phyloP scores from a whole-genome alignment of 2,888 invertebrate genomes.

The Coleophora deauratella region DNA sequence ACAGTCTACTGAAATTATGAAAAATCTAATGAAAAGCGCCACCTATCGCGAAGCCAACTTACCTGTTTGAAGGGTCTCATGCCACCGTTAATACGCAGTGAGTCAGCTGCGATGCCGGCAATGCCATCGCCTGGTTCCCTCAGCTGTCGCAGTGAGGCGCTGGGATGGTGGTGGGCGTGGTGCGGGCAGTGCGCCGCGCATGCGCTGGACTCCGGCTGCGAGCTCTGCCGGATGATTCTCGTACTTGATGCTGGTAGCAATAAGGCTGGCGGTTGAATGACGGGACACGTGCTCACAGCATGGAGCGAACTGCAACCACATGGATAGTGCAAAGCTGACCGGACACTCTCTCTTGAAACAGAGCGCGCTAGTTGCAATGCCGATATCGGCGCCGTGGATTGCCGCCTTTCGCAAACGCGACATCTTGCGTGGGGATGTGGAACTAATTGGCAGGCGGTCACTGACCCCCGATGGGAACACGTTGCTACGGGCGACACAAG shows the following conservation, averaged over 20 bases:
- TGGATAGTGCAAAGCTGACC: conserved; percentile 80
- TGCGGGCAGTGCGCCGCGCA: conserved; percentile 78
- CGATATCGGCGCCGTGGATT: conserved; percentile 86
- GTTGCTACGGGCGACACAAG: conserved; percentile 73
- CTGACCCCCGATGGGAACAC: conserved; percentile 76
- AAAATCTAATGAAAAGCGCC: conserved; percentile 29
- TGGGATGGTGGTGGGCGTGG: conserved; percentile 81
- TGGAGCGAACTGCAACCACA: conserved; percentile 72
- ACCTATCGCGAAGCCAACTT: conserved; percentile 52
- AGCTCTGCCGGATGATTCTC: conserved; percentile 91
- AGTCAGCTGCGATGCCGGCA: conserved; percentile 96
- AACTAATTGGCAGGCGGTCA: conserved; percentile 78
- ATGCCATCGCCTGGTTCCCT: conserved; percentile 89
- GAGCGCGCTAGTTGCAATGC: conserved; percentile 87
- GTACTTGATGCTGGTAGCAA: conserved; percentile 81
- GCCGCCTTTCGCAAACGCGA: conserved; percentile 84
- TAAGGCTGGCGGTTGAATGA: conserved; percentile 80
- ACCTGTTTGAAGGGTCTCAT: conserved; percentile 98
- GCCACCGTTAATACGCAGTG: conserved; percentile 95
- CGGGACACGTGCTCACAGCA: conserved; percentile 77
- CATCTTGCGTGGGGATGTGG: conserved; percentile 78
- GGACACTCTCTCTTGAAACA: conserved; percentile 87
- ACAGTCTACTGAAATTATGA: no score
- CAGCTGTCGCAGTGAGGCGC: conserved; percentile 89
- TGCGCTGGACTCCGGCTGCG: conserved; percentile 85